phyloP scores from a whole-genome alignment of 2,888 invertebrate species.

The Orthosia cruda region DNA sequence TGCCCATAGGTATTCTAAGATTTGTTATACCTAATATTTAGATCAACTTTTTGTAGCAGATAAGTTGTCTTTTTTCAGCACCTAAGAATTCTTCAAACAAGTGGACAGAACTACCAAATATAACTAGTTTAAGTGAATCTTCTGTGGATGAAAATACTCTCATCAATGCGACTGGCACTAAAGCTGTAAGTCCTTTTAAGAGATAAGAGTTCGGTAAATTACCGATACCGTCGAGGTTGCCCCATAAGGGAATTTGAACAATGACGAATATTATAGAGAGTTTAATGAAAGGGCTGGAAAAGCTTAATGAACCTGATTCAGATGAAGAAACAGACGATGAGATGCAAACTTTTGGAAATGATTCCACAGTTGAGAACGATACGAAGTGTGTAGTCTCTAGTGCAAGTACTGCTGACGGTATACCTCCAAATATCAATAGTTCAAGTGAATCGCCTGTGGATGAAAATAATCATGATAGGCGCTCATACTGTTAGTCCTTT shows the following conservation, averaged over 20 bases:
- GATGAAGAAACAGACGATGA: neutral
- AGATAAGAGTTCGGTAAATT: slow-evolving; percentile 11
- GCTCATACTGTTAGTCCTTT: neutral
- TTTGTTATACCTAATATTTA: no score
- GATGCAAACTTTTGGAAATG: neutral
- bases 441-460: neutral
- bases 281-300: neutral
- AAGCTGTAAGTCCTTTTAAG: neutral
- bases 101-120: neutral
- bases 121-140: neutral
- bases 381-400: no score
- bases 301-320: neutral
- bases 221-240: neutral
- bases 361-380: neutral
- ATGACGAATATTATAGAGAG: neutral
- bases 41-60: no score
- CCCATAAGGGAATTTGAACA: neutral
- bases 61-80: neutral
- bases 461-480: slow-evolving; percentile 1
- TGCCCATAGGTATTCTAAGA: no score
- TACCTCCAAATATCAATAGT: neutral
- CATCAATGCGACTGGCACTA: slow-evolving; percentile 1
- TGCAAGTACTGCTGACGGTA: neutral
- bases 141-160: neutral
- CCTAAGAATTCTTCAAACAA: neutral